These are phyloP conservation scores for Lasioglossum pauxillum DNA, from an alignment of 2,888 invertebrate genomes.

Conservation along the genomic window DNA sequence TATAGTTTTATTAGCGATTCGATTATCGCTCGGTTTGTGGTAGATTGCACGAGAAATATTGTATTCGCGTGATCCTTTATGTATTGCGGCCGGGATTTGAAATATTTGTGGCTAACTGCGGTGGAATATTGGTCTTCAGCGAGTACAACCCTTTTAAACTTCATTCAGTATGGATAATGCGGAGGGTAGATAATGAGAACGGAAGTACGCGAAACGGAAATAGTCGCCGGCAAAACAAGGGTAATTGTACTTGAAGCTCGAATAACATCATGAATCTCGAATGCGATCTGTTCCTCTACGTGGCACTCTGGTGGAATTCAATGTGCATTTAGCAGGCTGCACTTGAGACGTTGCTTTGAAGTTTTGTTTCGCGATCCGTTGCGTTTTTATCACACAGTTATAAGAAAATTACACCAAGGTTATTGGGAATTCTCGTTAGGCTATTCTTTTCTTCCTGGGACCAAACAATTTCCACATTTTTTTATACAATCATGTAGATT, in stretches of 20 bases:
- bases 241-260: slow-evolving; percentile 4
- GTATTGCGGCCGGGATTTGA: background rate
- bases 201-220: background rate
- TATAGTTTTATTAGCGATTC: background rate
- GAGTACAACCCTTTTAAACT: background rate
- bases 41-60: background rate
- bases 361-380: background rate
- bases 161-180: background rate
- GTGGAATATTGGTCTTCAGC: background rate
- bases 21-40: background rate
- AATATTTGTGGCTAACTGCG: background rate
- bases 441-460: too few species aligned
- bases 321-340: background rate
- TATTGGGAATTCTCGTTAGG: background rate
- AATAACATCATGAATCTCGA: slow-evolving; percentile 14
- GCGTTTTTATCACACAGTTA: background rate
- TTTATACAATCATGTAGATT: too few species aligned
- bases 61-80: background rate
- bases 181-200: background rate
- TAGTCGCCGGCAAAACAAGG: background rate
- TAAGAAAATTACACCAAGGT: background rate
- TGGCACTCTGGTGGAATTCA: background rate
- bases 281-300: slow-evolving; percentile 5
- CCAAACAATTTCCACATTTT: too few species aligned
- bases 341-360: background rate